Evolutionary conservation across 2,797 vertebrate genomes (phyloP), one percentile per base, ranked within the genome.

Genomic region (Orientallactaga sibirica): DNA sequence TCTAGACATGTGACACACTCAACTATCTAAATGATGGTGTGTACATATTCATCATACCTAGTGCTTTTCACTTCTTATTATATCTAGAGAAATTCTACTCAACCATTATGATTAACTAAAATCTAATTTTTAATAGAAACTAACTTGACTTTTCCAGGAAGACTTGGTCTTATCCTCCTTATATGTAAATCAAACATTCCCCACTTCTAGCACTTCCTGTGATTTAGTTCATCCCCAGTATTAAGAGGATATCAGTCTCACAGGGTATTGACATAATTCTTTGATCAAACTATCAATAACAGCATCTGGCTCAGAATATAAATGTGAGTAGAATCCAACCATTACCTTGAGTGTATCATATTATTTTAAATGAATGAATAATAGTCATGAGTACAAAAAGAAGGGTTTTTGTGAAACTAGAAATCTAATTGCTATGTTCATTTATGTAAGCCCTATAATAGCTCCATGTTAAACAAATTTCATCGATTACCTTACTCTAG

Each of bases 321-420:
- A 68, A 92, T 87, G 79, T 75, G 5, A 90, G 48, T 70, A 92
- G 10, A 76, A 83, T 37, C 10, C 10, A 93, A 43, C 27, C 25
- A 90, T 81, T 41, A 62, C 27, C 18, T 91, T n/a, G 7, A 71
- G 29, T 37, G 58, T 2, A 6, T 43, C 77, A 90, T 89, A 85
- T 82, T 73, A 79, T 73, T 66, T 90, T 92, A 16, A 92, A 62
- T 84, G 9, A 85, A 88, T 81, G 9, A 81, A 64, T 73, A 11
- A 27, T n/a, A 78, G 24, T 81, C 6, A 85, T 91, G 95, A 94
- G 12, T 52, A 84, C 7, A 79, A 70, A 10, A 11, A 94, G 2
- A 5, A 16, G 82, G 11, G 6, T 1, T 90, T 94, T 85, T n/a
- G 2, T 29, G 2, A 66, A 12, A 87, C 16, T 64, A 1, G 68